Evolutionary conservation across 2,888 invertebrate genomes (phyloP), one percentile per base, ranked within the genome.

Genomic region (Terebella lapidaria): DNA sequence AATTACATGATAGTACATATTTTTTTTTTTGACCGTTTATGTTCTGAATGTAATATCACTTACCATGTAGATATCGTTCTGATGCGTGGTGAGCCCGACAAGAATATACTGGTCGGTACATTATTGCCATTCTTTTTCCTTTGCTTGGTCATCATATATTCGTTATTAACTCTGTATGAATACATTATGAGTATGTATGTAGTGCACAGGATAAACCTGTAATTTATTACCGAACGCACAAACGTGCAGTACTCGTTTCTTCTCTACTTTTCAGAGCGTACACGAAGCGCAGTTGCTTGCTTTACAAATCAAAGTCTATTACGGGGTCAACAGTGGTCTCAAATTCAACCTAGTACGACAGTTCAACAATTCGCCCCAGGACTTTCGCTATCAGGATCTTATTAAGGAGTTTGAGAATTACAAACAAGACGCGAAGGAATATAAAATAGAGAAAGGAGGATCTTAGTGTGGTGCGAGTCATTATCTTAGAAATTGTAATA

Each of bases 21-120:
- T 49, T 49, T 49, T 49, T 20, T 22, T 20, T 49, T 22, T 24
- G 10, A 49, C 10, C 5, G 5, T 15, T 49, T 24, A 22, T 49
- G 10, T 49, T 35, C 35, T 10, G 35, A 18, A 35, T 10, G 35
- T 35, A 35, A 35, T 18, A 15, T 10, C 35, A 5, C 49, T 5
- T 49, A 18, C 24, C 15, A 20, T 20, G 49, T 22, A 49, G 78
- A 72, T 25, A 68, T 78, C 54, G 76, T 77, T 1, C 59, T 78
- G 53, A 77, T 78, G 77, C 69, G 68, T 46, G 77, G 77, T 1
- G 71, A 75, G 45, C 75, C 73, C 67, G 76, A 78, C 63, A 62
- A 68, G 46, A 73, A 73, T 54, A 62, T 74, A 22, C 64, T 78
- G 67, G 78, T 78, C 66, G 75, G 76, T 72, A n/a, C n/a, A n/a